phyloP scores from a whole-genome alignment of 2,888 invertebrate species.

The Epinotia bilunana region DNA sequence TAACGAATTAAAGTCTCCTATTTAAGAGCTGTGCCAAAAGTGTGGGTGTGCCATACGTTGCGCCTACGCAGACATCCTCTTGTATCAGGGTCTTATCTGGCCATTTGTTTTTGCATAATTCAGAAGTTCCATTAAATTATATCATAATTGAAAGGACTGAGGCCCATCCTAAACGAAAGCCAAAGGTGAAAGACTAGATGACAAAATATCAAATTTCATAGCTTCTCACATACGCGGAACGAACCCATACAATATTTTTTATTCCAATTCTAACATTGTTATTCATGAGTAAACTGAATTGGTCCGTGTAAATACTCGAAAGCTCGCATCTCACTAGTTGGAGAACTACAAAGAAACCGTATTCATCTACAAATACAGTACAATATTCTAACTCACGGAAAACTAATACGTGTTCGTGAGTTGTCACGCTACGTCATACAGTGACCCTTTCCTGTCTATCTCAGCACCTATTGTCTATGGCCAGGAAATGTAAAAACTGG shows the following conservation, averaged over 20 bases:
- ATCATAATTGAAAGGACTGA: conserved; percentile 1
- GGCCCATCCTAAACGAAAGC: conserved; percentile 15
- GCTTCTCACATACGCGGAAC: conserved; percentile 28
- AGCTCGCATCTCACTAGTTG: conserved; percentile 2
- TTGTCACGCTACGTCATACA: conserved; percentile 28
- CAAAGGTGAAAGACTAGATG: conserved; percentile 1
- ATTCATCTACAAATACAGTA: not conserved
- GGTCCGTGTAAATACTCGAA: conserved; percentile 7
- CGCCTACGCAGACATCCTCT: not conserved
- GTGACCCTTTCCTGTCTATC: conserved; percentile 46
- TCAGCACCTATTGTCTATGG: conserved; percentile 51
- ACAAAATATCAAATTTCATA: conserved; percentile 33
- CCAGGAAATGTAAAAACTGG: conserved; percentile 46
- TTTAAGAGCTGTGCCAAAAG: conserved; percentile 3
- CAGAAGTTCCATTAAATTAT: not conserved
- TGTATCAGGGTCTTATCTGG: not conserved
- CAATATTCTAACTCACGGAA: not conserved
- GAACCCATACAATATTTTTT: conserved; percentile 24
- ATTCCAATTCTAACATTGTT: conserved; percentile 19
- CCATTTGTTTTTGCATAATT: conserved; percentile 20
- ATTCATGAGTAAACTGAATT: conserved; percentile 33
- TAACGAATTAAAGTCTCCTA: not conserved
- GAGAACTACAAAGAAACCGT: not conserved
- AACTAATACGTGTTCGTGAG: not conserved
- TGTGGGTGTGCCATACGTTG: conserved; percentile 18